phyloP scores from a whole-genome alignment of 2,888 invertebrate genomes.

The Ormia ochracea region DNA sequence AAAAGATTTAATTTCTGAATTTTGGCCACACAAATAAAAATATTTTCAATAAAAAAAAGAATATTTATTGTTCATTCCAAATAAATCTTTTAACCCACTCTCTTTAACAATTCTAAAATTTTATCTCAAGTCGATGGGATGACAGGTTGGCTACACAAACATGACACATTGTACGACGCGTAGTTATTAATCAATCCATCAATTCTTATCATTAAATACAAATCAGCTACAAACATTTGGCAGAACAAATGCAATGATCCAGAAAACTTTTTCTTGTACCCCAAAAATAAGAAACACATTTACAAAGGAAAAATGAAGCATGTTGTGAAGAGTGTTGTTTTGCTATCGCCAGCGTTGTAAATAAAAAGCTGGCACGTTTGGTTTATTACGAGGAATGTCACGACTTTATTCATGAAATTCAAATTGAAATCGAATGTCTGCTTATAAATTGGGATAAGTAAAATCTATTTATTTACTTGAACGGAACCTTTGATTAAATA shows the following conservation, averaged over 20 bases:
- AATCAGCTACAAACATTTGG: slow-evolving; percentile 56
- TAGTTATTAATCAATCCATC: slow-evolving; percentile 62
- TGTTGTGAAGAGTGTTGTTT: background rate
- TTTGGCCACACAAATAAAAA: too few species aligned
- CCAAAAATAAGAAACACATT: slow-evolving; percentile 8
- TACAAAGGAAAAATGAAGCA: background rate
- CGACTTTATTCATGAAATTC: background rate
- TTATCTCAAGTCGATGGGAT: slow-evolving; percentile 34
- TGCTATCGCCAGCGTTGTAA: background rate
- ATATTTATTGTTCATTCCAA: too few species aligned
- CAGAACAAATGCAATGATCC: slow-evolving; percentile 39
- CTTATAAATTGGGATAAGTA: too few species aligned
- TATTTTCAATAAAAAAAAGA: too few species aligned
- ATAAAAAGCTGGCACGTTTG: background rate
- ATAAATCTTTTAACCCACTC: slow-evolving; percentile 40
- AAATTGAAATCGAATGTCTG: too few species aligned
- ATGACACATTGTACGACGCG: slow-evolving; percentile 52
- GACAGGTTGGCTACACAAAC: slow-evolving; percentile 57
- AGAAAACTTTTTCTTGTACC: background rate
- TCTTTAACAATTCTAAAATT: background rate
- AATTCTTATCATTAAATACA: slow-evolving; percentile 55
- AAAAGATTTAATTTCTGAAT: too few species aligned
- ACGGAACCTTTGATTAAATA: too few species aligned
- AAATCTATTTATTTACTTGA: too few species aligned
- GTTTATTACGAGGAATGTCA: background rate